Evolutionary conservation across 2,797 vertebrate genomes (phyloP), one percentile per base, ranked within the genome.

Genomic region (Hippocampus kuda): DNA sequence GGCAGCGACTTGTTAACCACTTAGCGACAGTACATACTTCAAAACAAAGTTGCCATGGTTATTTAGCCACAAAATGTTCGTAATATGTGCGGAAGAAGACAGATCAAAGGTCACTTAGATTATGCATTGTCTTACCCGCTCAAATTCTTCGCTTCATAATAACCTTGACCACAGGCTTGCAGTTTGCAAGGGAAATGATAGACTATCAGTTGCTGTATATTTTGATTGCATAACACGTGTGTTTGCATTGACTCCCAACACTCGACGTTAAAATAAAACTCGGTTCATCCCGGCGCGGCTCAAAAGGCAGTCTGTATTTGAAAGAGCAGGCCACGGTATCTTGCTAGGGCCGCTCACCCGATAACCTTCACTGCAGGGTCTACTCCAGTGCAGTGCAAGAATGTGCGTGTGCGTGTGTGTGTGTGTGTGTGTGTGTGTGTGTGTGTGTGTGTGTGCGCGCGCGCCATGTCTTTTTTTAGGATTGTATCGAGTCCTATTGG

Each of bases 301-400:
- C 20, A 86, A 83, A 89, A 80, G 79, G 67, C 76, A 49, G 77
- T 72, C 69, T 75, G 67, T 80, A 70, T 85, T 86, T 86, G 78
- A 82, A 80, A 67, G 72, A 79, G 65, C 79, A 70, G 78, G 73
- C 71, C 72, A 48, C 67, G 71, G 75, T 78, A 80, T 80, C 70
- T 82, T 79, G 78, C 80, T 74, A 72, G 79, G 81, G 78, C 82
- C 70, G 7, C 81, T 86, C 78, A 82, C 81, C 83, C 79, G 83
- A 83, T 87, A 82, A 84, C 78, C 74, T 79, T 72, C 68, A 57
- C 54, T 70, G 64, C 70, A 57, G 79, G 73, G 81, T 74, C 80
- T 24, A 53, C 73, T 79, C 77, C 65, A 81, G 68, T 71, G 74
- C 57, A 73, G 68, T 61, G 57, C 48, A 71, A 78, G 72, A 10